These are phyloP conservation scores for Gymnoscelis rufifasciata DNA, from an alignment of 2,888 invertebrate species.

Conservation along the genomic window DNA sequence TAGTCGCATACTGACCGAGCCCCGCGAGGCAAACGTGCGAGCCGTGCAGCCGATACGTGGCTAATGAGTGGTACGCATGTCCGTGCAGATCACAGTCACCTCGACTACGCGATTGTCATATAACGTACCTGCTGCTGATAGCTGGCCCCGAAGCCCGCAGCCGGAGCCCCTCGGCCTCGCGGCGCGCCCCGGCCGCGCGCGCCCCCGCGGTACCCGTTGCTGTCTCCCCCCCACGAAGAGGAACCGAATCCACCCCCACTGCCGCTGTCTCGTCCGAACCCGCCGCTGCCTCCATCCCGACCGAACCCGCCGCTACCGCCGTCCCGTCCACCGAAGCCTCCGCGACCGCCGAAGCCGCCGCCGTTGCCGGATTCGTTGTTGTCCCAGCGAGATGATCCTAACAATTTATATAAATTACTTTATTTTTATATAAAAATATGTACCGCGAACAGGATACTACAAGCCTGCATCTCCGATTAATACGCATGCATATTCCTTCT, in stretches of 20 bases:
- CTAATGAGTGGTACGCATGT: too few relatives aligned
- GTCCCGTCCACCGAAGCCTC: slow-evolving; percentile 17
- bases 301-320: slow-evolving; percentile 10
- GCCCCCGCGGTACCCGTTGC: slow-evolving; percentile 51
- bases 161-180: slow-evolving; percentile 22
- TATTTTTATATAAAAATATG: too few relatives aligned
- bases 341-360: slow-evolving; percentile 21
- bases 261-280: slow-evolving; percentile 22
- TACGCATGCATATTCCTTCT: too few relatives aligned
- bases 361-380: slow-evolving; percentile 12
- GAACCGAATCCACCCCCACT: slow-evolving; percentile 22
- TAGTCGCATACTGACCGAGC: too few relatives aligned
- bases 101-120: too few relatives aligned
- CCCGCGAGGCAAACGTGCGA: too few relatives aligned
- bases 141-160: not conserved
- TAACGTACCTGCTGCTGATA: slow-evolving; percentile 10
- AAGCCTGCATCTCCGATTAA: too few relatives aligned
- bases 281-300: slow-evolving; percentile 11
- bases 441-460: too few relatives aligned
- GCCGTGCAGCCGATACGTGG: too few relatives aligned
- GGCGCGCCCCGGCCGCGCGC: slow-evolving; percentile 33
- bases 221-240: slow-evolving; percentile 31
- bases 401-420: too few relatives aligned
- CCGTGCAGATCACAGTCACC: too few relatives aligned
- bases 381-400: slow-evolving; percentile 19